Percentiles rank a stretch among this genome's conserved stretches.
Conservation (phyloP, 2,888 invertebrate genomes). For the Tetragonisca angustula region DNA sequence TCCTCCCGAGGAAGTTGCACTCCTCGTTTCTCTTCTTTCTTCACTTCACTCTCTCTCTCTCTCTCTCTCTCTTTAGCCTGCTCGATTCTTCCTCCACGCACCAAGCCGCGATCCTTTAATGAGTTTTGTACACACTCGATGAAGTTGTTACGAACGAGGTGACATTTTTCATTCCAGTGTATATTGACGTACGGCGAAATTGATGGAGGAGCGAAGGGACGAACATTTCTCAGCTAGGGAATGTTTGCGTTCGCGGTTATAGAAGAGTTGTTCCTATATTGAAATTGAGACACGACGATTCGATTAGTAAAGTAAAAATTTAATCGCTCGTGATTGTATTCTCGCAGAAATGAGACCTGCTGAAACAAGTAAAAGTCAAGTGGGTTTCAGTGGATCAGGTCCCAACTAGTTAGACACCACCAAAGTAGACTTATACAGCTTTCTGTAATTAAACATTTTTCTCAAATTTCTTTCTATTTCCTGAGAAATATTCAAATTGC, state of each 20-base stretch:
- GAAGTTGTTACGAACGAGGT: background rate
- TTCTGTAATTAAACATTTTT: background rate
- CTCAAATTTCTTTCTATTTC: background rate
- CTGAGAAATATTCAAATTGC: background rate
- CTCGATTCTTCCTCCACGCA: background rate
- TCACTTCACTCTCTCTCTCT: too few relatives aligned
- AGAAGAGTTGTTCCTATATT: background rate
- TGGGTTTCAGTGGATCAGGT: background rate
- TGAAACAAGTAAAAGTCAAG: background rate
- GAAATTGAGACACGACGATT: background rate
- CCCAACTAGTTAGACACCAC: background rate
- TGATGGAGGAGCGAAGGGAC: background rate
- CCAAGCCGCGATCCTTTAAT: background rate
- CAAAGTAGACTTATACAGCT: background rate
- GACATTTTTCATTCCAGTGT: background rate
- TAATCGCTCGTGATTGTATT: background rate
- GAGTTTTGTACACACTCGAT: slow-evolving; percentile 6
- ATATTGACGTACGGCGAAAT: background rate
- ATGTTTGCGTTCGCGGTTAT: background rate
- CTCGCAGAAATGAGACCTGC: background rate
- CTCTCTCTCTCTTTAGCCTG: too few relatives aligned
- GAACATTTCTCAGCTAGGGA: background rate
- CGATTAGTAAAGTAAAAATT: background rate
- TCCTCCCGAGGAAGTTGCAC: background rate
- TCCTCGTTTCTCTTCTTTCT: background rate